phyloP scores from a whole-genome alignment of 2,888 invertebrate genomes.

The Meghimatium bilineatum region DNA sequence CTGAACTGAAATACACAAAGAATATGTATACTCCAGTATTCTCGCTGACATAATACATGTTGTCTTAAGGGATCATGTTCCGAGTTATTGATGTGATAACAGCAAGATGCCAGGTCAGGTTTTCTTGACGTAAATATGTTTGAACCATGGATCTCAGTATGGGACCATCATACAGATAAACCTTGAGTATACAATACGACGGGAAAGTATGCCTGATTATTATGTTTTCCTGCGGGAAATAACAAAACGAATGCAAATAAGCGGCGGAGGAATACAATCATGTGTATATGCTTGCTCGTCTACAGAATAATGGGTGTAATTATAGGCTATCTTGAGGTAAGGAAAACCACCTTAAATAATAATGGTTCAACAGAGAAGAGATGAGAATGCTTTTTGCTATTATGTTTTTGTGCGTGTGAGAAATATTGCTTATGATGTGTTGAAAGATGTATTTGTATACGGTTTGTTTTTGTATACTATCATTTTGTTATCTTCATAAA shows the following conservation, averaged over 20 bases:
- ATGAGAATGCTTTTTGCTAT: too few species aligned
- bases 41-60: background rate
- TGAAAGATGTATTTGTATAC: too few species aligned
- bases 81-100: background rate
- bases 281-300: background rate
- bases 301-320: background rate
- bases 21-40: background rate
- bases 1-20: background rate
- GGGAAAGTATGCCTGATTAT: background rate
- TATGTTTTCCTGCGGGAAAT: background rate
- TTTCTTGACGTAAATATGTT: background rate
- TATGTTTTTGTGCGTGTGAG: too few species aligned
- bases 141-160: background rate
- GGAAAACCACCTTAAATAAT: too few species aligned
- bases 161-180: background rate
- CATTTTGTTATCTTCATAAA: too few species aligned
- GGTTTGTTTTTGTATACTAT: too few species aligned
- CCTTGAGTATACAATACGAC: background rate
- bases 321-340: too few species aligned
- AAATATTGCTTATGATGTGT: too few species aligned
- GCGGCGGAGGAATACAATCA: background rate
- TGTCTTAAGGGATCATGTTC: background rate
- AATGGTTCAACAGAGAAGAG: too few species aligned
- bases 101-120: background rate
- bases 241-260: background rate